Conservation (phyloP, 2,113 vertebrate species). For the Sinocyclocheilus grahami region DNA sequence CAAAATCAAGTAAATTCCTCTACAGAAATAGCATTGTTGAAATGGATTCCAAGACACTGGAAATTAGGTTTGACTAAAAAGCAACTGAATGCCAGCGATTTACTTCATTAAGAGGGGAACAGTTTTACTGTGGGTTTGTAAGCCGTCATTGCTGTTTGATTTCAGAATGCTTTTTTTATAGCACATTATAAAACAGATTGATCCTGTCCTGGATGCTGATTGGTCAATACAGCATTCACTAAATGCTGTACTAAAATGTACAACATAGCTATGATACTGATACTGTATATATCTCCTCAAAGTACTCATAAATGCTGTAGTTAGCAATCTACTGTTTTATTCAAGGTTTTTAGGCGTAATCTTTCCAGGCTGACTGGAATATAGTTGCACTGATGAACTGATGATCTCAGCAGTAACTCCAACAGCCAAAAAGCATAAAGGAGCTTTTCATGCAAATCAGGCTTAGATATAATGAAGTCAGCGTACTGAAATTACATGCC, state of each 20-base stretch:
- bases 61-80: conserved; percentile 64
- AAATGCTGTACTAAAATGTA: not conserved
- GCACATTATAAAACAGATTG: not conserved
- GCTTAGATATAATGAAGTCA: conserved; percentile 41
- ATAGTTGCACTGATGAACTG: not conserved
- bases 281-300: not conserved
- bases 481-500: conserved; percentile 37
- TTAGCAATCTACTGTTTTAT: not conserved
- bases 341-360: not conserved
- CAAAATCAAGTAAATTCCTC: conserved; percentile 59
- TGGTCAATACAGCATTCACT: not conserved
- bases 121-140: not conserved
- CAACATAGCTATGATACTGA: not conserved
- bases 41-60: conserved; percentile 54
- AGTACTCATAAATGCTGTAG: not conserved
- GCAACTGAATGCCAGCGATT: conserved; percentile 54
- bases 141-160: not conserved
- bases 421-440: conserved; percentile 19
- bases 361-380: not conserved
- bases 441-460: conserved; percentile 37
- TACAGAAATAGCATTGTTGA: conserved; percentile 57
- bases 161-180: not conserved
- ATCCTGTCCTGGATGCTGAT: not conserved
- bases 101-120: conserved; percentile 35
- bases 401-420: conserved; percentile 14